Evolutionary conservation across 2,113 vertebrate species (phyloP).

Genomic region (Myodes glareolus): DNA sequence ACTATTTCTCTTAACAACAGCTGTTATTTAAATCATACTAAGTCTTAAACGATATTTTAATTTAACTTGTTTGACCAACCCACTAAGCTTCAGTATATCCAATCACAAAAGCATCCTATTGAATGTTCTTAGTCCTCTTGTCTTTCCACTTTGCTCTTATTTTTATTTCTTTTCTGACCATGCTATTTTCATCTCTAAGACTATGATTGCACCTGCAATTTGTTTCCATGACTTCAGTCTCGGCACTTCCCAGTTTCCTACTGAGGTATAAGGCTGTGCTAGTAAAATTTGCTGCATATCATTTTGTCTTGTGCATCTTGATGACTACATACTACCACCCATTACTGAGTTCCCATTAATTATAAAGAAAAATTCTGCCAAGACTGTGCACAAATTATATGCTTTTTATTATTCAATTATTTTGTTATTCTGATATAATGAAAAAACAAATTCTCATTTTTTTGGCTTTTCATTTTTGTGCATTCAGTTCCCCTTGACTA

Average conservation of each 20-base stretch:
- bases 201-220: neutral
- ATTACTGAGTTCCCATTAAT: neutral
- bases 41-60: neutral
- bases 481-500: neutral
- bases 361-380: neutral
- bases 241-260: neutral
- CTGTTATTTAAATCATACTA: neutral
- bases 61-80: neutral
- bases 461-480: neutral
- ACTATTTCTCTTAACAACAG: conserved; percentile 12
- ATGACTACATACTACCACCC: neutral
- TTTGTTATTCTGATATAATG: too few species aligned
- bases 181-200: neutral
- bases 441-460: neutral
- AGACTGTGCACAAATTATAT: neutral
- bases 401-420: neutral
- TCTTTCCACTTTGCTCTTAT: conserved; percentile 11
- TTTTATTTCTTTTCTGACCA: neutral
- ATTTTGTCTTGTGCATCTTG: neutral
- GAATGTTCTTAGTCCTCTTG: neutral
- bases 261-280: neutral
- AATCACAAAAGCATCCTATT: neutral
- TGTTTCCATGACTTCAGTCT: neutral
- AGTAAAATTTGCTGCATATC: neutral
- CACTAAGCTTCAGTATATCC: neutral